Base-by-base conservation (phyloP, 2,113 vertebrate genomes). In the Noturus placidus region DNA sequence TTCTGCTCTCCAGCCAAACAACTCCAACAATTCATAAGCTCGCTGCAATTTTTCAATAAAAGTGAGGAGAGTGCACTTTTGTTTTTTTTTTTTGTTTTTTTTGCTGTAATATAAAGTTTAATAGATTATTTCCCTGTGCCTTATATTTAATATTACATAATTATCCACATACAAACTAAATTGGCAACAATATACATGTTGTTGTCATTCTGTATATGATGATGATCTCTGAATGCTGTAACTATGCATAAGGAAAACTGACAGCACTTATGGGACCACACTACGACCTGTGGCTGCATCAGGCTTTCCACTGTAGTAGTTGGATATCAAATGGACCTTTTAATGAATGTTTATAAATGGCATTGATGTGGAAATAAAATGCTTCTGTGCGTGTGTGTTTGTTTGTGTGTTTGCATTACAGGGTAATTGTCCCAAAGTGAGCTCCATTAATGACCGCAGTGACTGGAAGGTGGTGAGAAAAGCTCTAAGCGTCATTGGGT, bases 351-450 rank as follows among this genome's bases (percentile, higher is more conserved):
- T 38, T 25, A 25, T 57, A 81, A 38, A 35, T 22, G n/a, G 8
- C 46, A 80, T 35, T 57, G 30, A 20, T 33, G 20, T 50, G 19
- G 8, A 42, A 27, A 30, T n/a, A 56, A 22, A 52, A 54, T 54
- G 14, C 14, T 8, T 10, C 78, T 15, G 2, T 42, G 38, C 4
- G 38, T 65, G 19, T 35, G 3, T 85, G 22, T 89, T 8, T 83
- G 1, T 85, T 22, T 88, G 11, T 85, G 86, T 25, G 38, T 86
- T 70, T 90, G 77, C 69, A 82, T 89, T 89, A 25, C 88, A 99
- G 98, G 98, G 98, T 78, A 98, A 99, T 93, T 99, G 98, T 93
- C 97, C 98, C 86, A 98, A 97, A 91, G 98, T 99, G 90, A 99
- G 97, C 91, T 99, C 98, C 93, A 99, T 99, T 92, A 99, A 97